Evolutionary conservation across 1,140 invertebrate genomes (phyloP).

Genomic region (Panulirus ornatus): DNA sequence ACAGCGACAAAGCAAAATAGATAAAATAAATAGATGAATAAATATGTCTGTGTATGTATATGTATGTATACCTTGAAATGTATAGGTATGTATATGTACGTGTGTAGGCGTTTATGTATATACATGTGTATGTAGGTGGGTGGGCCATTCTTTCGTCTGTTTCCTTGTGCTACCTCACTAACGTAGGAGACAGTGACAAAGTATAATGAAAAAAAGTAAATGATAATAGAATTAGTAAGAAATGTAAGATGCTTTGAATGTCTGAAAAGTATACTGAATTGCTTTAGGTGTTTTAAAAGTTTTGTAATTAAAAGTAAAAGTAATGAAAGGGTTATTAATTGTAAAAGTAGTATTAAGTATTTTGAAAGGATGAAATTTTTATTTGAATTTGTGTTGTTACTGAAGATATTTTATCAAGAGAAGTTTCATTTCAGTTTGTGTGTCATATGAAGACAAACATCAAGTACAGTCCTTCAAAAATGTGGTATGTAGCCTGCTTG

Average conservation of each 20-base stretch:
- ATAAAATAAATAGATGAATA: too few species aligned
- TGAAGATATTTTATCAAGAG: background rate
- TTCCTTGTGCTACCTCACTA: background rate
- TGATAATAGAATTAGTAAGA: background rate
- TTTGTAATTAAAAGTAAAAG: background rate
- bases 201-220: background rate
- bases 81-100: too few species aligned
- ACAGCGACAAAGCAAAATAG: too few species aligned
- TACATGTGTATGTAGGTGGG: too few species aligned
- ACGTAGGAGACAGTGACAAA: too few species aligned
- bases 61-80: too few species aligned
- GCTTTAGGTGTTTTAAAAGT: background rate
- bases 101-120: too few species aligned
- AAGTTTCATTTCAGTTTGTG: constrained; percentile 78
- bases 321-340: background rate
- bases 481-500: constrained; percentile 93
- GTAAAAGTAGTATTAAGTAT: background rate
- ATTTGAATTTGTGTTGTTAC: background rate
- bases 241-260: background rate
- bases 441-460: constrained; percentile 90
- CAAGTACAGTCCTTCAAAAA: constrained; percentile 93
- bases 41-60: too few species aligned
- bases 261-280: background rate
- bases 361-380: background rate
- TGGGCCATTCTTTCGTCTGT: background rate